These are phyloP conservation scores for Sinohyriopsis cumingii DNA, from an alignment of 2,888 invertebrate species.

Conservation along the genomic window DNA sequence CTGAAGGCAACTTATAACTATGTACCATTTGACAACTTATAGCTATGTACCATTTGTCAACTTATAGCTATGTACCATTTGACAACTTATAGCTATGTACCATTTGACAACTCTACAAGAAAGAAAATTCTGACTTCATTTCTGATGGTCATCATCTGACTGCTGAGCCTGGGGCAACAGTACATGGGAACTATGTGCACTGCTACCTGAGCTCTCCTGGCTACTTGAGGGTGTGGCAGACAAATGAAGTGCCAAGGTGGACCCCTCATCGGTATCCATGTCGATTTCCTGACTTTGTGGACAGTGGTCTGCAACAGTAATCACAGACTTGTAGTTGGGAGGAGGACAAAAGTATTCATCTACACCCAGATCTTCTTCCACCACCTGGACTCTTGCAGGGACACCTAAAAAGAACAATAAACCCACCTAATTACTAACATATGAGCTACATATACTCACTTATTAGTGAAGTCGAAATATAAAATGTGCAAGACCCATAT, in stretches of 20 bases:
- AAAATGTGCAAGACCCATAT: no score
- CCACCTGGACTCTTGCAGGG: neutral
- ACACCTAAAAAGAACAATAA: neutral
- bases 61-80: no score
- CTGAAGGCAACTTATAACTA: no score
- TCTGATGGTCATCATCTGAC: no score
- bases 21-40: no score
- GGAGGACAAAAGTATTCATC: conserved; percentile 10
- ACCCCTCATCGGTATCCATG: conserved; percentile 32
- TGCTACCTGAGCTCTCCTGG: conserved; percentile 51
- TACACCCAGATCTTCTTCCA: neutral
- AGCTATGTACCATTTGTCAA: no score
- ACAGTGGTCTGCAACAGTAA: conserved; percentile 32
- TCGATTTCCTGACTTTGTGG: conserved; percentile 29
- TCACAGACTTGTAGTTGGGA: conserved; percentile 30
- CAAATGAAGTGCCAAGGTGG: conserved; percentile 18
- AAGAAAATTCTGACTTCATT: no score
- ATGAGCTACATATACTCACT: no score
- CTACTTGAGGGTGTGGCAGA: conserved; percentile 41
- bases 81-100: no score
- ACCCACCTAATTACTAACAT: no score
- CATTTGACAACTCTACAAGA: no score
- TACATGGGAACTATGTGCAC: conserved; percentile 51
- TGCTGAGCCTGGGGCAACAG: conserved; percentile 29
- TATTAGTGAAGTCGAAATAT: no score